A percentile compares a stretch with the other conserved stretches of the same genome.
phyloP scores from a whole-genome alignment of 2,797 vertebrate genomes.

The Anolis apletophallus region DNA sequence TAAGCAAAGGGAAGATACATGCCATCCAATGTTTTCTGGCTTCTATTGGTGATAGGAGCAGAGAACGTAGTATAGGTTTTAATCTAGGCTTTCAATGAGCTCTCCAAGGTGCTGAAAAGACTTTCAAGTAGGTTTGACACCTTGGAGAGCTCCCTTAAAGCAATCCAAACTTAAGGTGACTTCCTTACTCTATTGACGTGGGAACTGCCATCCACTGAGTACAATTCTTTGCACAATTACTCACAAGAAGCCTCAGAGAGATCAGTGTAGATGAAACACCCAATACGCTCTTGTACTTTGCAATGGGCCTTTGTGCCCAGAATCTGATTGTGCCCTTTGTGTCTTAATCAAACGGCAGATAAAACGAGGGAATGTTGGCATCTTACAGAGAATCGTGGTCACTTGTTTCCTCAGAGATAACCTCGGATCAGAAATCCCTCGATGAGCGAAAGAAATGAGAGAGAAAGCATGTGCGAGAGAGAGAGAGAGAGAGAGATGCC shows the following conservation, averaged over 20 bases:
- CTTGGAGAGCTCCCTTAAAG: too few species aligned
- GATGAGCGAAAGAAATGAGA: conserved; percentile 62
- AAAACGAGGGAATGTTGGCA: conserved; percentile 75
- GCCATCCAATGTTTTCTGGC: too few species aligned
- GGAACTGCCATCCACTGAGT: background rate
- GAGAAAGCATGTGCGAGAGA: conserved; percentile 16
- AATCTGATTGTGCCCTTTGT: conserved; percentile 60
- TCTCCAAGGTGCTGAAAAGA: too few species aligned
- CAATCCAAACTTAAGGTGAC: too few species aligned
- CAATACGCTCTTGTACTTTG: background rate
- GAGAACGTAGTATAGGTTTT: too few species aligned
- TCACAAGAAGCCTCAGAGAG: background rate
- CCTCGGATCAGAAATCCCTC: conserved; percentile 68
- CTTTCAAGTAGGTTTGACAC: too few species aligned
- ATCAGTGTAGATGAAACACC: background rate
- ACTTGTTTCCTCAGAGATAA: conserved; percentile 52
- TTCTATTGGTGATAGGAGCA: too few species aligned
- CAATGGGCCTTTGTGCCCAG: too few species aligned
- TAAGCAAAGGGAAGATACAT: too few species aligned
- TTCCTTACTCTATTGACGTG: too few species aligned
- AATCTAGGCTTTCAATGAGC: too few species aligned
- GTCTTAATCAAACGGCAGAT: conserved; percentile 79
- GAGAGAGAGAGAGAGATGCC: background rate
- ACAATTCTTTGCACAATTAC: background rate
- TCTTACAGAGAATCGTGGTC: conserved; percentile 64